These are phyloP conservation scores for Lophotriccus pileatus DNA, from an alignment of 2,797 vertebrate species.

Conservation along the genomic window DNA sequence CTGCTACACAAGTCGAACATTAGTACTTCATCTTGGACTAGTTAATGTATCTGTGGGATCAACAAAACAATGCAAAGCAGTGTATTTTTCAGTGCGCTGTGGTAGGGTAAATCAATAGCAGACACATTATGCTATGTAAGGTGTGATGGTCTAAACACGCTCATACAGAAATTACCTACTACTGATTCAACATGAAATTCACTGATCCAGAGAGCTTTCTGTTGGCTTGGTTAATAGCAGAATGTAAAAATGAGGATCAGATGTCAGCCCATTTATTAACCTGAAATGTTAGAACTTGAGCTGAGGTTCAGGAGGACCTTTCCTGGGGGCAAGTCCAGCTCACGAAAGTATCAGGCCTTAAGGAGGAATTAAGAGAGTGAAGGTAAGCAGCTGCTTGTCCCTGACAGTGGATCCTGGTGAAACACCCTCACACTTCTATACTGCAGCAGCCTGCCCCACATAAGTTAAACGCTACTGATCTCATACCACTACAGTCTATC, in stretches of 20 bases:
- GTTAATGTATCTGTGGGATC: neutral
- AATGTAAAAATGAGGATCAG: neutral
- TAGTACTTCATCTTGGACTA: neutral
- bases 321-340: neutral
- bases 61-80: neutral
- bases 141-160: neutral
- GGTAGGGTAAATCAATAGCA: neutral
- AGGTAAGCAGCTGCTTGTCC: neutral
- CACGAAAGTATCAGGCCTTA: neutral
- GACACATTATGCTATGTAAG: fast-evolving
- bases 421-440: neutral
- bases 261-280: neutral
- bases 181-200: neutral
- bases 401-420: neutral
- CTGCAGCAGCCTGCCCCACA: neutral
- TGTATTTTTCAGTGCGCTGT: neutral
- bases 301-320: neutral
- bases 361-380: neutral
- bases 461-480: neutral
- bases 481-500: neutral
- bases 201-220: neutral
- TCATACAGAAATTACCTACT: neutral
- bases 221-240: neutral
- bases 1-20: neutral
- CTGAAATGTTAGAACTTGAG: neutral